A percentile compares a stretch with the other conserved stretches of the same genome.
phyloP scores from a whole-genome alignment of 37 sponge, comb jelly and placozoan species.

The Ephydatia muelleri region DNA sequence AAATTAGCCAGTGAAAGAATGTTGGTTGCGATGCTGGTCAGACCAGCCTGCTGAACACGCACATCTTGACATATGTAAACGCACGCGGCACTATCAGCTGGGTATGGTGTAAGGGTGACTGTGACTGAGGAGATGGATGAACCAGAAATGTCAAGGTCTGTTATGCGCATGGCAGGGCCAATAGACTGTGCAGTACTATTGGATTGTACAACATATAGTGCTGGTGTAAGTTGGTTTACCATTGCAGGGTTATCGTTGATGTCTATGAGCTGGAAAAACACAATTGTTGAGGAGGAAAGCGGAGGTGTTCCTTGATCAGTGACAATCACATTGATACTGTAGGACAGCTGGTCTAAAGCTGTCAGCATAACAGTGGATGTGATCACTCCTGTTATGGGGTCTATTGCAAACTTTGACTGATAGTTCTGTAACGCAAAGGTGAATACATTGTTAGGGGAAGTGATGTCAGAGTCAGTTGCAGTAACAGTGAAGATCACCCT shows the following conservation, averaged over 20 bases:
- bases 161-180: slow-evolving; percentile 71
- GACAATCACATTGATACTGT: slow-evolving; percentile 46
- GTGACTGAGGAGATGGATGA: slow-evolving; percentile 16
- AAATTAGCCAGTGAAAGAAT: slow-evolving; percentile 27
- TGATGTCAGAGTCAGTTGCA: slow-evolving; percentile 26
- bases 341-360: slow-evolving; percentile 33
- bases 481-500: slow-evolving; percentile 25
- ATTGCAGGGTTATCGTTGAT: slow-evolving; percentile 51
- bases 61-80: slow-evolving; percentile 51
- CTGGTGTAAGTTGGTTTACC: slow-evolving; percentile 57
- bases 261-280: slow-evolving; percentile 47
- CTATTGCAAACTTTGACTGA: slow-evolving; percentile 27
- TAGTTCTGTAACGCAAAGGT: slow-evolving; percentile 33
- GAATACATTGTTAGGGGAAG: slow-evolving; percentile 19
- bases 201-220: slow-evolving; percentile 21
- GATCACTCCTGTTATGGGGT: slow-evolving; percentile 27
- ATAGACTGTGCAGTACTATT: slow-evolving; percentile 42
- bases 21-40: slow-evolving; percentile 28
- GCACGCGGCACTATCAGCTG: slow-evolving; percentile 30
- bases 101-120: slow-evolving; percentile 38
- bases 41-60: slow-evolving; percentile 34
- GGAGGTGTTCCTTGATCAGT: slow-evolving; percentile 51
- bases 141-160: slow-evolving; percentile 46
- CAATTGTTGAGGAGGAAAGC: slow-evolving; percentile 36
- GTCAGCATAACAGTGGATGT: slow-evolving; percentile 9